These are phyloP conservation scores for Pan paniscus DNA, from an alignment of 2,113 vertebrate genomes.

Conservation along the genomic window DNA sequence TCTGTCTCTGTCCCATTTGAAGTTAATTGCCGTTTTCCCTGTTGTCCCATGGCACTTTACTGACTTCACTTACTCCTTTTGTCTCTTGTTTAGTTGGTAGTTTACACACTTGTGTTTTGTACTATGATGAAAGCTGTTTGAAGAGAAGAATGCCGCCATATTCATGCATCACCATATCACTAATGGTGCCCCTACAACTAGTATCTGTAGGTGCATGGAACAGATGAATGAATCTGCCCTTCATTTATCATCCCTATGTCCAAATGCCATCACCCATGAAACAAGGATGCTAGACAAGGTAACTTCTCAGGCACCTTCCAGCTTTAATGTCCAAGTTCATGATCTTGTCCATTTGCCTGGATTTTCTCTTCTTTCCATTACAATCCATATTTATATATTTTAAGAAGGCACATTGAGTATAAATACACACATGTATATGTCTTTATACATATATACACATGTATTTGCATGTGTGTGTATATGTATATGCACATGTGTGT, in stretches of 20 bases:
- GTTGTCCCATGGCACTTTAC: background rate
- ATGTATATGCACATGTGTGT: background rate
- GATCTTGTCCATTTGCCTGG: background rate
- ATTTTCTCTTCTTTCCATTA: background rate
- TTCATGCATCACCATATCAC: background rate
- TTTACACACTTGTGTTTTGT: background rate
- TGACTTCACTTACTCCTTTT: background rate
- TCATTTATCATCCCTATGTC: too few relatives aligned
- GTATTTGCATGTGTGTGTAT: background rate
- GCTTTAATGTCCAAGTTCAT: too few relatives aligned
- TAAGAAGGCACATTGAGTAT: background rate
- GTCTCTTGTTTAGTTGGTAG: background rate
- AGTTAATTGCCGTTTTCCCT: background rate
- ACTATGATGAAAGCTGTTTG: background rate
- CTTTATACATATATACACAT: background rate
- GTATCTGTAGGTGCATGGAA: background rate
- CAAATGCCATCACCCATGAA: background rate
- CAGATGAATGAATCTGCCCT: accelerated
- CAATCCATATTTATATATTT: background rate
- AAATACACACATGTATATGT: background rate
- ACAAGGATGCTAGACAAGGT: background rate
- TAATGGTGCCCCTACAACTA: accelerated
- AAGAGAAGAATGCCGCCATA: background rate
- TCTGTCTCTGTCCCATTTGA: background rate
- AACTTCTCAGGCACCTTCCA: accelerated